These are phyloP conservation scores for Cataglyphis livida DNA, from an alignment of 2,888 invertebrate species.

Conservation along the genomic window DNA sequence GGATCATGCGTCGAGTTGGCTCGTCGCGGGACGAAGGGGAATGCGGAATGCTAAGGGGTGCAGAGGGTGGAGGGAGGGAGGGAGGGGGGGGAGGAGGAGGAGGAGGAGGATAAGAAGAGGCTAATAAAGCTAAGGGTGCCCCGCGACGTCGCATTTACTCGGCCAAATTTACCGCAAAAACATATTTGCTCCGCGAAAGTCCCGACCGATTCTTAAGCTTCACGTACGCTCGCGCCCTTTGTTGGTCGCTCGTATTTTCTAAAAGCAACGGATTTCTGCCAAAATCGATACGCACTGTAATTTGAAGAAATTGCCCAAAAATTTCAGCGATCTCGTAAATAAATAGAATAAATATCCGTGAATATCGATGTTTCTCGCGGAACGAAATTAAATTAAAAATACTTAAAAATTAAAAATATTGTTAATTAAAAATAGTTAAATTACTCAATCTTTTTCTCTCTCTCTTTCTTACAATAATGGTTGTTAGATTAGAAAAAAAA, in stretches of 20 bases:
- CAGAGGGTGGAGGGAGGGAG: background rate
- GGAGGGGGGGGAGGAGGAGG: too few relatives aligned
- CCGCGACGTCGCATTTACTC: slow-evolving; percentile 67
- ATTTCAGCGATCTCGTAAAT: background rate
- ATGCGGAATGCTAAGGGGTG: background rate
- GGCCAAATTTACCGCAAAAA: slow-evolving; percentile 63
- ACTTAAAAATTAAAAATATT: background rate
- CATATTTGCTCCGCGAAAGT: slow-evolving; percentile 52
- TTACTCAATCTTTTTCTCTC: background rate
- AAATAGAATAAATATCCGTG: background rate
- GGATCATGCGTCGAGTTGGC: slow-evolving; percentile 44
- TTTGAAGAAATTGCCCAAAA: background rate
- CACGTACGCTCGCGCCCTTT: slow-evolving; percentile 20
- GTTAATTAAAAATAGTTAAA: background rate
- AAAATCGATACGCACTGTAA: slow-evolving; percentile 29
- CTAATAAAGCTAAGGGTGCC: slow-evolving; percentile 65
- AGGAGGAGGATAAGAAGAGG: slow-evolving; percentile 18
- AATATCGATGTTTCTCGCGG: background rate
- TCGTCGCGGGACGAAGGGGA: slow-evolving; percentile 28
- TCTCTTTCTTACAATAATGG: background rate
- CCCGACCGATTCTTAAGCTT: slow-evolving; percentile 29
- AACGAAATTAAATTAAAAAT: background rate
- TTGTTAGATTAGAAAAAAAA: background rate
- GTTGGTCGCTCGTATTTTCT: slow-evolving; percentile 41
- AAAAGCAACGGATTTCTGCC: slow-evolving; percentile 25